phyloP scores from a whole-genome alignment of 2,113 vertebrate genomes.

The Urocynchramus pylzowi region DNA sequence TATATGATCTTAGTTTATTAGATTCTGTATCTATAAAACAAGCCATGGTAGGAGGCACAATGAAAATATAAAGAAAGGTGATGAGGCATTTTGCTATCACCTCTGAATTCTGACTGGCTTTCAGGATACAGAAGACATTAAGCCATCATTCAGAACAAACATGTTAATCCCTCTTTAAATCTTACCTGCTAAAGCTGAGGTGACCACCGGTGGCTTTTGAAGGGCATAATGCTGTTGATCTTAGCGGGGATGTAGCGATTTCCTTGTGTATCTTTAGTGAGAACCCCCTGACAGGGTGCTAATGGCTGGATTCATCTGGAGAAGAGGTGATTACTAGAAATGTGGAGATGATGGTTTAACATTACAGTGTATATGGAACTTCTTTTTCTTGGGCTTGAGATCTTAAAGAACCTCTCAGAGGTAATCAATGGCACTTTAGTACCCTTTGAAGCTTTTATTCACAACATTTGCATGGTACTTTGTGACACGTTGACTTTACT shows the following conservation, averaged over 20 bases:
- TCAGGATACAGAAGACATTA: background rate
- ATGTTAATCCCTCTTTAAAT: constrained; percentile 10
- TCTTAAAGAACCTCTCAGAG: constrained; percentile 42
- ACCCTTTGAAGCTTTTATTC: constrained; percentile 54
- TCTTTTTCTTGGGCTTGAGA: constrained; percentile 15
- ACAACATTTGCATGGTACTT: constrained; percentile 11
- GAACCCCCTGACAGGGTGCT: background rate
- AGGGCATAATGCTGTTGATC: background rate
- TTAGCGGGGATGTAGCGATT: background rate
- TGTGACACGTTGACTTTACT: constrained; percentile 51
- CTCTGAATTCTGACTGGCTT: background rate
- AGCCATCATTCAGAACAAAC: background rate
- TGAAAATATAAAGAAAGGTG: background rate
- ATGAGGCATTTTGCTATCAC: background rate
- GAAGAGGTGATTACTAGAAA: constrained; percentile 10
- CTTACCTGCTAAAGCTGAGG: background rate
- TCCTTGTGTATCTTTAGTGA: background rate
- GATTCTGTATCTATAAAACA: constrained; percentile 4
- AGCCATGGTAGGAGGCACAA: background rate
- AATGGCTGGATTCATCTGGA: background rate
- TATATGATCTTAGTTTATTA: constrained; percentile 13
- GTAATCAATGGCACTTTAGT: constrained; percentile 60
- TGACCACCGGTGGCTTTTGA: background rate
- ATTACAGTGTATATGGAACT: background rate
- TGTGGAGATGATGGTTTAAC: constrained; percentile 11